Evolutionary conservation across 2,797 vertebrate genomes (phyloP).

Genomic region (Myotis daubentonii): DNA sequence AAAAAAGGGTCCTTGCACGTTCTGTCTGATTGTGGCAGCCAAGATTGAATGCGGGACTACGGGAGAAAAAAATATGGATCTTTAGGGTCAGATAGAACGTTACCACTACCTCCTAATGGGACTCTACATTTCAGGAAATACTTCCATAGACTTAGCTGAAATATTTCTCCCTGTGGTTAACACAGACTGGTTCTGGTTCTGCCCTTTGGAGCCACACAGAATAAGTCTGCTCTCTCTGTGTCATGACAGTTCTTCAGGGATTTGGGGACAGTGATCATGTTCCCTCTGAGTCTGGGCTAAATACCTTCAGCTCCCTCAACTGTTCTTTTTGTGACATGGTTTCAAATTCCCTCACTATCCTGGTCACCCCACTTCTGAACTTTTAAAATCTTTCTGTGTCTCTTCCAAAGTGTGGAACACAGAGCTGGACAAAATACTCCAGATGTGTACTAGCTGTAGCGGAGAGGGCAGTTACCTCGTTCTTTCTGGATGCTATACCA

Average conservation of each 20-base stretch:
- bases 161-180: slow-evolving; percentile 27
- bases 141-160: neutral
- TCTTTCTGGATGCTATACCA: neutral
- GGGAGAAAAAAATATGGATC: neutral
- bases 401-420: neutral
- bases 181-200: neutral
- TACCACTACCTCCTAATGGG: neutral
- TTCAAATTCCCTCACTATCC: slow-evolving; percentile 44
- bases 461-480: neutral
- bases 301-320: slow-evolving; percentile 41
- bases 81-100: neutral
- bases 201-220: neutral
- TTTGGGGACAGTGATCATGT: neutral
- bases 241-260: slow-evolving; percentile 8
- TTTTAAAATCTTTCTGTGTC: neutral
- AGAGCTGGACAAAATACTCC: neutral
- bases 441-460: neutral
- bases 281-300: slow-evolving; percentile 40
- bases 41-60: neutral
- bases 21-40: neutral
- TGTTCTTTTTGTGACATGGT: slow-evolving; percentile 35
- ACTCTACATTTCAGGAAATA: neutral
- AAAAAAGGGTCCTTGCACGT: neutral
- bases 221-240: neutral
- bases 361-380: slow-evolving; percentile 4